A percentile compares a stretch with the other conserved stretches of the same genome.
These are phyloP conservation scores for Pseudocheirus occidentalis DNA, from an alignment of 2,797 vertebrate species.

Conservation along the genomic window DNA sequence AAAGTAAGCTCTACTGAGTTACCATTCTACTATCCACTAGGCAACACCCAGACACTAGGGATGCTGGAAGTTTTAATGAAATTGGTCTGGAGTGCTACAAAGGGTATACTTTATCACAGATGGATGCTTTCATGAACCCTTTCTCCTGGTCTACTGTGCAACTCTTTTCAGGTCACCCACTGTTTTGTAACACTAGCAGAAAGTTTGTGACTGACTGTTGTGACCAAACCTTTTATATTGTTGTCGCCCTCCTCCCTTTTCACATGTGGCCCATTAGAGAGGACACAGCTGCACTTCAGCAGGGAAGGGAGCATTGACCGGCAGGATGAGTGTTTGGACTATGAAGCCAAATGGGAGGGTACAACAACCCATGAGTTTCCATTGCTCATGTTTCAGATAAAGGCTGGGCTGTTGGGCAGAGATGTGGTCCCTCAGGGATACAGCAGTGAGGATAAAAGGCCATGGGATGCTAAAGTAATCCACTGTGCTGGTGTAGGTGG, in stretches of 20 bases:
- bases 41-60: not conserved
- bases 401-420: not conserved
- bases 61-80: not conserved
- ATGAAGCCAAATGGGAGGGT: not conserved
- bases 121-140: not conserved
- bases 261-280: not conserved
- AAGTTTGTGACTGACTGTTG: not conserved
- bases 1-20: not conserved
- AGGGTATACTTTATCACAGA: not conserved
- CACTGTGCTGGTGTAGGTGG: not conserved
- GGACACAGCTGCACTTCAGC: not conserved
- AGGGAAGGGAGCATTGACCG: not conserved
- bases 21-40: not conserved
- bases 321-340: not conserved
- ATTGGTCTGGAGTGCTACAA: not conserved
- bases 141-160: not conserved
- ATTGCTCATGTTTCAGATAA: not conserved
- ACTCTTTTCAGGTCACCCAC: not conserved
- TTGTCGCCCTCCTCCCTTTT: not conserved
- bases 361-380: not conserved
- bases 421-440: not conserved
- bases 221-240: not conserved
- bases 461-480: not conserved
- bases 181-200: not conserved
- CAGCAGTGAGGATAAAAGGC: not conserved